Conservation (phyloP, 2,888 invertebrate species). For the Pyrocoelia pectoralis region DNA sequence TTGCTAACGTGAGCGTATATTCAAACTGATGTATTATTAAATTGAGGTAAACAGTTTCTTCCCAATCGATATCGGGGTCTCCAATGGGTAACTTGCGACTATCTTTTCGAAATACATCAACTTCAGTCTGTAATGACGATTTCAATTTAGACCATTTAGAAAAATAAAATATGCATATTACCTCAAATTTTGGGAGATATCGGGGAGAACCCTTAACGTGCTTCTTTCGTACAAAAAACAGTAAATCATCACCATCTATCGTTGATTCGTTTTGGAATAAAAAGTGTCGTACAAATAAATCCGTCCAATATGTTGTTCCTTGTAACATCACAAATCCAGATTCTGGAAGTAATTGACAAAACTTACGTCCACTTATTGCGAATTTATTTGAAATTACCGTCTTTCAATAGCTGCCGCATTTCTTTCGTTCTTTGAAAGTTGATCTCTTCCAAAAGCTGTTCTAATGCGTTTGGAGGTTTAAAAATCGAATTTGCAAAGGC, state of each 20-base stretch:
- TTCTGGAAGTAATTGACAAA: slow-evolving; percentile 63
- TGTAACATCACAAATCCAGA: slow-evolving; percentile 92
- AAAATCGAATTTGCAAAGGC: slow-evolving; percentile 57
- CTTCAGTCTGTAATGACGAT: slow-evolving; percentile 75
- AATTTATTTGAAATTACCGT: slow-evolving; percentile 66
- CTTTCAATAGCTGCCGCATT: slow-evolving; percentile 87
- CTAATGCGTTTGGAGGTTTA: slow-evolving; percentile 75
- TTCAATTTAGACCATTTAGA: too few relatives aligned
- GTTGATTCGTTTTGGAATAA: slow-evolving; percentile 88
- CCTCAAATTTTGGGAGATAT: slow-evolving; percentile 90
- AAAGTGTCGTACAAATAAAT: slow-evolving; percentile 93
- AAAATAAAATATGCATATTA: too few relatives aligned
- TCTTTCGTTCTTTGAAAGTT: slow-evolving; percentile 93
- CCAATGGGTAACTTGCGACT: slow-evolving; percentile 96
- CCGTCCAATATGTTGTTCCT: slow-evolving; percentile 95
- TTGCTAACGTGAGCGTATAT: slow-evolving; percentile 95
- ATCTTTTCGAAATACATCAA: slow-evolving; percentile 97
- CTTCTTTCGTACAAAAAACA: slow-evolving; percentile 95
- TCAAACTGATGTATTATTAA: slow-evolving; percentile 98
- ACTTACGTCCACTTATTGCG: neutral
- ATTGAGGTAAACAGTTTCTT: slow-evolving; percentile 98
- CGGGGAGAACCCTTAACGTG: slow-evolving; percentile 88
- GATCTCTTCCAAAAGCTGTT: slow-evolving; percentile 89
- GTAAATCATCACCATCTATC: slow-evolving; percentile 91
- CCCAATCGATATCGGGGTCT: slow-evolving; percentile 98